These are phyloP conservation scores for Drosophila prolongata DNA, from an alignment of 2,888 invertebrate species.

Conservation along the genomic window DNA sequence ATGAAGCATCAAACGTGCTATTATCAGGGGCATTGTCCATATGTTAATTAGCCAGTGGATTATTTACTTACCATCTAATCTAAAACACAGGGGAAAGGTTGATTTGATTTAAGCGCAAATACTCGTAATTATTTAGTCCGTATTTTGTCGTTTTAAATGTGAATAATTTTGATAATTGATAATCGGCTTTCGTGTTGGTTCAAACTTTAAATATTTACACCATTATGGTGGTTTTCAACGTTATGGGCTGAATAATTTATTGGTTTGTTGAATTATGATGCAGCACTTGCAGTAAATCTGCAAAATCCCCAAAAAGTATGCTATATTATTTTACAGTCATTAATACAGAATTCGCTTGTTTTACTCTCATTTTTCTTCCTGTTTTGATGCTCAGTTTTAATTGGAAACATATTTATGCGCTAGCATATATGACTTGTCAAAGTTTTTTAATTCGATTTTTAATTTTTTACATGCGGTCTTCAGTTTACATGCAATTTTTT, in stretches of 20 bases:
- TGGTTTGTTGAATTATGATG: not conserved
- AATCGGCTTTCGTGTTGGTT: slow-evolving; percentile 16
- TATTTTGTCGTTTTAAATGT: slow-evolving; percentile 19
- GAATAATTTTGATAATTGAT: slow-evolving; percentile 30
- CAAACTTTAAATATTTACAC: slow-evolving; percentile 10
- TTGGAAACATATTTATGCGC: slow-evolving; percentile 3
- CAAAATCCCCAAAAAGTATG: slow-evolving; percentile 14
- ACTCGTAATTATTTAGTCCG: slow-evolving; percentile 27
- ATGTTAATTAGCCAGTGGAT: slow-evolving; percentile 31
- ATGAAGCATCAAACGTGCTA: not conserved
- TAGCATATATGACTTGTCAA: not conserved
- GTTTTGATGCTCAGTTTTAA: slow-evolving; percentile 17
- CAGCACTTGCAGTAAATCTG: not conserved
- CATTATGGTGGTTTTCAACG: not conserved
- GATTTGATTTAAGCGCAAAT: slow-evolving; percentile 26
- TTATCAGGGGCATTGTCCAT: slow-evolving; percentile 14
- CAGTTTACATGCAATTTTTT: too few species aligned
- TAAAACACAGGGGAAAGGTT: slow-evolving; percentile 1
- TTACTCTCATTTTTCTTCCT: not conserved
- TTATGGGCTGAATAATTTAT: not conserved
- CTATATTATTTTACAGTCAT: slow-evolving; percentile 1
- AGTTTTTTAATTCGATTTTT: too few species aligned
- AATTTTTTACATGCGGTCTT: too few species aligned
- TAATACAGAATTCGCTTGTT: not conserved
- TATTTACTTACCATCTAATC: slow-evolving; percentile 35